Evolutionary conservation across 2,888 invertebrate genomes (phyloP).

Genomic region (Amphipoea lucens): DNA sequence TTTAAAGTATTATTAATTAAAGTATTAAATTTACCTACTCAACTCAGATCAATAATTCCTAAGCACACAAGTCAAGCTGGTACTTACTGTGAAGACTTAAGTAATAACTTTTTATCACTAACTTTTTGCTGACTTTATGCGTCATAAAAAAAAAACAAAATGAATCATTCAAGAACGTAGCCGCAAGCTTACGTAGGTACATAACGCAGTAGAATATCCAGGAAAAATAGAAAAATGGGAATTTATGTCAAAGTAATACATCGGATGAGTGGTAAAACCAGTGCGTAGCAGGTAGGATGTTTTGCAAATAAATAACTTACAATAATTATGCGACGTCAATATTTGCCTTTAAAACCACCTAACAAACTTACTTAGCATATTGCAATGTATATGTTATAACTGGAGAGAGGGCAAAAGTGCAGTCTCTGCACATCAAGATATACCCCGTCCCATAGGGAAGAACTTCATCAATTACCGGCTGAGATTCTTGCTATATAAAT

Average conservation of each 20-base stretch:
- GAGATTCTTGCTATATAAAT: background rate
- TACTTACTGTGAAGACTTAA: background rate
- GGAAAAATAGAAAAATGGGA: conserved; percentile 55
- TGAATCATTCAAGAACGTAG: conserved; percentile 78
- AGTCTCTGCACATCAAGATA: background rate
- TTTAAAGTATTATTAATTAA: background rate
- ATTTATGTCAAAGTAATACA: conserved; percentile 38
- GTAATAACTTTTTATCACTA: conserved; percentile 43
- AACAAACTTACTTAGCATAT: background rate
- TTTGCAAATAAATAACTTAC: conserved; percentile 30
- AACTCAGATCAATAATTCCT: background rate
- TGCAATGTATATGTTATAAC: background rate
- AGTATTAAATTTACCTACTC: no score
- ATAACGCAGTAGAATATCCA: conserved; percentile 34
- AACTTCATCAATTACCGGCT: background rate
- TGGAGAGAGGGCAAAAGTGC: background rate
- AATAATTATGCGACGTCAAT: background rate
- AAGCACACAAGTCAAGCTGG: conserved; percentile 10
- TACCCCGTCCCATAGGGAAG: background rate
- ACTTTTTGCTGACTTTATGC: conserved; percentile 66
- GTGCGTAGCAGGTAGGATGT: conserved; percentile 16
- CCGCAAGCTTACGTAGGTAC: conserved; percentile 20
- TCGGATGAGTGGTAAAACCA: conserved; percentile 52
- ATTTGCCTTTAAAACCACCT: background rate
- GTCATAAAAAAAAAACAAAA: conserved; percentile 75